A percentile compares a stretch with the other conserved stretches of the same genome.
phyloP scores from a whole-genome alignment of 2,113 vertebrate species.

The Passer montanus region DNA sequence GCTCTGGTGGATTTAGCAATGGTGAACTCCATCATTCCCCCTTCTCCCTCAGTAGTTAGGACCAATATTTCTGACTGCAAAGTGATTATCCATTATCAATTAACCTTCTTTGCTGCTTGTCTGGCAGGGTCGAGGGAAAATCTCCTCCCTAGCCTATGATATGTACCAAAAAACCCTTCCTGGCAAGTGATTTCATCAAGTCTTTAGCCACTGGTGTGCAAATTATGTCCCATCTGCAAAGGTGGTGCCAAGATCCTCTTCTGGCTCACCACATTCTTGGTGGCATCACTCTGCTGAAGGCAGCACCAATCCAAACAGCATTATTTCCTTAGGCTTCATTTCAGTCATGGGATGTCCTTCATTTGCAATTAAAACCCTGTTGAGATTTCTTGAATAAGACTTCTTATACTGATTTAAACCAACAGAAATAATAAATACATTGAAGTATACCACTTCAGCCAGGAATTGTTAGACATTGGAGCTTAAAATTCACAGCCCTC shows the following conservation, averaged over 20 bases:
- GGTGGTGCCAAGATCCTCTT: not conserved
- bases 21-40: not conserved
- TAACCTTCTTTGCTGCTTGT: not conserved
- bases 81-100: not conserved
- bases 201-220: not conserved
- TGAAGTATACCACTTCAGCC: not conserved
- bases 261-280: not conserved
- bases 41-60: not conserved
- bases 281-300: not conserved
- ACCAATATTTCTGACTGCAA: not conserved
- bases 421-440: conserved; percentile 22
- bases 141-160: not conserved
- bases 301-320: not conserved
- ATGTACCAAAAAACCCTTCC: not conserved
- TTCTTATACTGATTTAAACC: not conserved
- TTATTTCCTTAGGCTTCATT: not conserved
- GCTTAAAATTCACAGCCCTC: conserved; percentile 14
- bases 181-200: not conserved
- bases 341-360: not conserved
- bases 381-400: not conserved
- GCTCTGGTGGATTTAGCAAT: not conserved
- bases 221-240: not conserved
- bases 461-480: not conserved
- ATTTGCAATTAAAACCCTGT: not conserved
- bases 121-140: not conserved